Conservation (phyloP, 2,888 invertebrate genomes). For the Leucophenga montana region DNA sequence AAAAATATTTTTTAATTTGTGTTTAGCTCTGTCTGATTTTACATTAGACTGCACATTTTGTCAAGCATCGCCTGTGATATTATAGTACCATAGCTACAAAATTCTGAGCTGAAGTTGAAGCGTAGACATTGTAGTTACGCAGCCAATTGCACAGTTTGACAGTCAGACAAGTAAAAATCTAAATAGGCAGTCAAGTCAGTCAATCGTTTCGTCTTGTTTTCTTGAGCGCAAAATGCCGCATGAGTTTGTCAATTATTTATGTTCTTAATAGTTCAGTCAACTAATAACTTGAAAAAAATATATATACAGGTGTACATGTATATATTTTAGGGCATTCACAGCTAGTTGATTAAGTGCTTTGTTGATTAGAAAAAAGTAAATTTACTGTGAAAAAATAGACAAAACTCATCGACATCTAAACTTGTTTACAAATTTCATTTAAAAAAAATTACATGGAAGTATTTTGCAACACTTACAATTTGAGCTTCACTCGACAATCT, state of each 20-base stretch:
- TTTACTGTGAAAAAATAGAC: no score
- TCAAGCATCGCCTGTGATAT: conserved; percentile 20
- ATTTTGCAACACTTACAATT: no score
- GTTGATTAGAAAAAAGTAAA: no score
- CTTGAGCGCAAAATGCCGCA: conserved; percentile 11
- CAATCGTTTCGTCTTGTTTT: conserved; percentile 17
- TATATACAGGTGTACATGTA: no score
- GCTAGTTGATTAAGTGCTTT: no score
- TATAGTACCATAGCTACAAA: background rate
- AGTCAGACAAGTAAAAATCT: background rate
- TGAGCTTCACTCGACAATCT: no score
- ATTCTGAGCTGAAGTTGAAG: background rate
- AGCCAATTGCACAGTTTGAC: background rate
- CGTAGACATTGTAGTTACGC: background rate
- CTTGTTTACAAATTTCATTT: no score
- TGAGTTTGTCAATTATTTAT: background rate
- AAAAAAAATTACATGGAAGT: no score
- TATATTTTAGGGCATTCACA: no score
- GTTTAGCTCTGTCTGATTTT: conserved; percentile 3
- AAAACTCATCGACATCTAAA: no score
- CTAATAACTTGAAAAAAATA: no score
- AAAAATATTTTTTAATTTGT: background rate
- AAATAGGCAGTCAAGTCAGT: background rate
- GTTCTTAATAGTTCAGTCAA: no score
- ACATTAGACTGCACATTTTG: conserved; percentile 25